Base-by-base conservation (phyloP, 2,888 invertebrate species). In the Mesoligia furuncula region DNA sequence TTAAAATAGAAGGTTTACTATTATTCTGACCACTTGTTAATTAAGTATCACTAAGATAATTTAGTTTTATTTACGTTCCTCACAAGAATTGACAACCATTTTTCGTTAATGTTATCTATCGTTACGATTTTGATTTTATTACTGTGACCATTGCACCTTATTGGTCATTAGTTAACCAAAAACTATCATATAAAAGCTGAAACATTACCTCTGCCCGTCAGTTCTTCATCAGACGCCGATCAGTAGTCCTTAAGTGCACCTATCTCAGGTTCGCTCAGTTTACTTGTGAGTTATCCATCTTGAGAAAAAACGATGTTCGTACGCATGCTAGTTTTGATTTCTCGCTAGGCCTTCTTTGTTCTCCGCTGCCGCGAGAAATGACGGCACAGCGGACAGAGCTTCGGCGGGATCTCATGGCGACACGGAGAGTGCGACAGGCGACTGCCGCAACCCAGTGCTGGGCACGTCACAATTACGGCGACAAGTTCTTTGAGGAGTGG, bases 191-290 rank as follows among this genome's bases (percentile, higher is more conserved):
- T 31, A 66, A 31, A n/a, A 45, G n/a, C 66, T 36, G 11, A 7
- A 24, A 45, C 24, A 45, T n/a, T 66, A 31, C 17, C 11, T 0
- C 1, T 65, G 11, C 9, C 17, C 45, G 31, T n/a, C 66, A 71
- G 70, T 71, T 71, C 31, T 71, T 64, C 31, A 45, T 71, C 64
- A 66, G 45, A 36, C 13, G 1, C n/a, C 45, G 2, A 36, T 20
- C 24, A 17, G 31, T 42, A 64, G 5, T 42, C 8, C 15, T 42
- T 11, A 15, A 15, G 62, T 17, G 27, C 3, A 31, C 9, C 24
- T 36, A 15, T 5, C 24, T 20, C 27, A 24, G 15, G 39, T 9
- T 39, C 1, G 2, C 62, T 27, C 62, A 27, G 61, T 61, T 27
- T 27, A 42, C 15, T 65, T 65, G 20, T 15, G 65, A 65, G 27